Percentiles rank a stretch among this genome's conserved stretches.
phyloP scores from a whole-genome alignment of 2,888 invertebrate genomes.

The Agrypnus murinus region DNA sequence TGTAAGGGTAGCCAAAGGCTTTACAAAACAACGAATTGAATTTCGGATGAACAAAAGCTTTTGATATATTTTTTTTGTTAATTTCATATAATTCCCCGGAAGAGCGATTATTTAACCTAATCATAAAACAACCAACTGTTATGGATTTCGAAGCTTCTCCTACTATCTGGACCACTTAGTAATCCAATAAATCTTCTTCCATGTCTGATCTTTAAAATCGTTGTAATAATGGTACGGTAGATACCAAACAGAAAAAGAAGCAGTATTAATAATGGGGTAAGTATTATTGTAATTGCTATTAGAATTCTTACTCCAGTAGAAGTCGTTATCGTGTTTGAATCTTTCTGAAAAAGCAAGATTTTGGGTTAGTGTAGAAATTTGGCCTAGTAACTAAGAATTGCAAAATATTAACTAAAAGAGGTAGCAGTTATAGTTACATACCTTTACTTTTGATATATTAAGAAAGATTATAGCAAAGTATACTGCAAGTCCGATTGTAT shows the following conservation, averaged over 20 bases:
- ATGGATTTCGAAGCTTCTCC: conserved; percentile 70
- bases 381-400: neutral
- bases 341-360: neutral
- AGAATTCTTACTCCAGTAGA: neutral
- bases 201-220: conserved; percentile 55
- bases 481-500: too few relatives aligned
- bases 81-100: neutral
- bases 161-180: conserved; percentile 73
- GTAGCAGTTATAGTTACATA: too few relatives aligned
- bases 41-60: conserved; percentile 5
- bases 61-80: neutral
- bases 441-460: neutral
- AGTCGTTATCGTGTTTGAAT: neutral
- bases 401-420: too few relatives aligned
- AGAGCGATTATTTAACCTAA: conserved; percentile 60
- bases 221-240: conserved; percentile 53
- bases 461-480: neutral
- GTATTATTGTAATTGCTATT: neutral
- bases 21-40: conserved; percentile 12
- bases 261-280: neutral
- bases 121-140: conserved; percentile 72
- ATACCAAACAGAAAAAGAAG: conserved; percentile 9
- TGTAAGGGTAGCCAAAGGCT: conserved; percentile 73
- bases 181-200: conserved; percentile 71
- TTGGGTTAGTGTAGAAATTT: too few relatives aligned